A percentile compares a stretch with the other conserved stretches of the same genome.
Conservation (phyloP, 2,888 invertebrate species). For the Chouioia cunea region DNA sequence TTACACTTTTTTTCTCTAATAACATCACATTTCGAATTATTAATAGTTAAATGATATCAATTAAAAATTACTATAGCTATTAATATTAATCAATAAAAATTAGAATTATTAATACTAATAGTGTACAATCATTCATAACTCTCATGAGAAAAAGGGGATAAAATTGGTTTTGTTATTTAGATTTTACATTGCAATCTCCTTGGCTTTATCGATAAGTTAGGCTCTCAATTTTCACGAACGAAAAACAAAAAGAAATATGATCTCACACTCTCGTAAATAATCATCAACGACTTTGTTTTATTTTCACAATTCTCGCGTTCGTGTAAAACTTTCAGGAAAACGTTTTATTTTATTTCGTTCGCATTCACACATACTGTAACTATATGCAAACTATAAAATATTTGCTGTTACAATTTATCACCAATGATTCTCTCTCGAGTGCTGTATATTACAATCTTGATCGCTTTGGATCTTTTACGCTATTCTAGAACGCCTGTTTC, state of each 20-base stretch:
- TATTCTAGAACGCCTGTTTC: slow-evolving; percentile 48
- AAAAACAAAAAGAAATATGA: slow-evolving; percentile 42
- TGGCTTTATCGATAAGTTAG: slow-evolving; percentile 55
- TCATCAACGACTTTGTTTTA: slow-evolving; percentile 35
- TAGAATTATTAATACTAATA: slow-evolving; percentile 68
- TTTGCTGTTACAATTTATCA: slow-evolving; percentile 55
- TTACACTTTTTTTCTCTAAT: slow-evolving; percentile 57
- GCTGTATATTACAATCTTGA: slow-evolving; percentile 48
- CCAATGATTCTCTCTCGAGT: slow-evolving; percentile 51
- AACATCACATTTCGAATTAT: slow-evolving; percentile 67
- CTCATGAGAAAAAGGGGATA: slow-evolving; percentile 54
- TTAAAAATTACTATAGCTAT: slow-evolving; percentile 63
- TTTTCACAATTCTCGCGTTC: slow-evolving; percentile 35
- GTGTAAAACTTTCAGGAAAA: slow-evolving; percentile 49
- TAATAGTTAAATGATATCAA: slow-evolving; percentile 67
- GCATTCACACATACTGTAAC: slow-evolving; percentile 50
- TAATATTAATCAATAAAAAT: slow-evolving; percentile 64
- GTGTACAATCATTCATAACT: slow-evolving; percentile 67
- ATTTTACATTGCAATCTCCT: slow-evolving; percentile 55
- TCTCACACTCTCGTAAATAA: slow-evolving; percentile 40
- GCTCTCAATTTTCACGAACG: slow-evolving; percentile 53
- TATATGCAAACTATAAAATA: slow-evolving; percentile 54
- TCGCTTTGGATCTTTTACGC: slow-evolving; percentile 46
- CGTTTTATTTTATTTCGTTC: slow-evolving; percentile 38
- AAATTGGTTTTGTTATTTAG: slow-evolving; percentile 47